Base-by-base conservation (phyloP, 1,140 invertebrate species). In the Bombyx mandarina region DNA sequence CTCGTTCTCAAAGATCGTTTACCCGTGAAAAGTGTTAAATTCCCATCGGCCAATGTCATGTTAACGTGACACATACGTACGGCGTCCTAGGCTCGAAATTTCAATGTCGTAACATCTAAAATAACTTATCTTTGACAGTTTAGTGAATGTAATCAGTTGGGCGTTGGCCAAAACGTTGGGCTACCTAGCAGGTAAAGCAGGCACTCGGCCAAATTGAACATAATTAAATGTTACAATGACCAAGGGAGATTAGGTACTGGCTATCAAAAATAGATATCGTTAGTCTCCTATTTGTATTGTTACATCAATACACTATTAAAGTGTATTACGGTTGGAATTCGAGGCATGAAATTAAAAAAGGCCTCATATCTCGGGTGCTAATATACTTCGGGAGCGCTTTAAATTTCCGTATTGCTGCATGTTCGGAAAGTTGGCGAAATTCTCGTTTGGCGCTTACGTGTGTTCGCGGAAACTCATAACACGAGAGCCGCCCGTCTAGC, bases 121-220 rank as follows among this genome's bases (percentile, higher is more conserved):
- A 86, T 86, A 86, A 84, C 83, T 86, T 86, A 86, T 86, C 73
- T 84, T 84, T 86, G 83, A 84, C 83, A 86, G 80, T 79, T 83
- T 71, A 81, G 78, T 83, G 77, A 82, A 78, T 86, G 77, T 84
- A 83, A 86, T 83, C 79, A 63, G 59, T 84, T 86, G 83, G 83
- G 76, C 22, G 51, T 5, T 48, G 35, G 76, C 83, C 83, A 86
- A 75, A 71, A 65, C 52, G 54, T 67, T 75, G 73, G 68, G 61
- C 74, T 81, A 86, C 81, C 83, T 83, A 83, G 62, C 81, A 86
- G 83, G 81, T 86, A 84, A 73, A 77, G 57, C 58, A 73, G 83
- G 83, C 83, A 82, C 75, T 75, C 70, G 43, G 83, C 83, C 83
- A 86, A 86, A 81, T 78, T 76, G 72, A 73, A 77, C 67, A 79